Evolutionary conservation across 2,888 invertebrate species (phyloP).

Genomic region (Melitaea athalia): DNA sequence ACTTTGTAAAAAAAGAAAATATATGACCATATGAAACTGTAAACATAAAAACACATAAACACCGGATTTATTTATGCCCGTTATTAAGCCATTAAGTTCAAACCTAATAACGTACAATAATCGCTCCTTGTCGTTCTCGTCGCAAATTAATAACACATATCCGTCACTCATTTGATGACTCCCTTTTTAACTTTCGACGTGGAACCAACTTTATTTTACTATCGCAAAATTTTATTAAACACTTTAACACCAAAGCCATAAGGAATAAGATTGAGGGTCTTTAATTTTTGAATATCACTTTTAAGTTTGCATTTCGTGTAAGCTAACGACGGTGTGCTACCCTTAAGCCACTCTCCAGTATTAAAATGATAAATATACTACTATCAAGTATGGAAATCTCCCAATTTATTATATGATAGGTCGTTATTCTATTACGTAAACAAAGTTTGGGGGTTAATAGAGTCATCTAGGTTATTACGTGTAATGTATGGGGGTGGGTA

Average conservation of each 20-base stretch:
- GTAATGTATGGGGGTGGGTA: conserved; percentile 52
- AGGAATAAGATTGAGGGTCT: conserved; percentile 37
- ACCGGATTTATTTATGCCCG: conserved; percentile 44
- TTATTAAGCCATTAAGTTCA: conserved; percentile 45
- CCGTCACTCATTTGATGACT: conserved; percentile 61
- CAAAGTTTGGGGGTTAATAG: conserved; percentile 76
- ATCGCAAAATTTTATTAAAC: conserved; percentile 1
- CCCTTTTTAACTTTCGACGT: conserved; percentile 45
- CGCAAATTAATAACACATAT: conserved; percentile 74
- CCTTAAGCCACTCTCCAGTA: conserved; percentile 70
- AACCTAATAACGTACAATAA: conserved; percentile 59
- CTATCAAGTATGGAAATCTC: conserved; percentile 80
- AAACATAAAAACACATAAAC: conserved; percentile 43
- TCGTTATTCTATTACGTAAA: conserved; percentile 82
- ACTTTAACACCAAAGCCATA: conserved; percentile 26
- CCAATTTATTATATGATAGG: conserved; percentile 81
- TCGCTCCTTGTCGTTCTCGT: conserved; percentile 68
- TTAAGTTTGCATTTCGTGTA: conserved; percentile 46
- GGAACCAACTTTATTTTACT: conserved; percentile 41
- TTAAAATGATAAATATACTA: conserved; percentile 78
- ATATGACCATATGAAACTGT: not conserved
- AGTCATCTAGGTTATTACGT: conserved; percentile 71
- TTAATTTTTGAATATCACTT: conserved; percentile 32
- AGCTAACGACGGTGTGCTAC: conserved; percentile 62
- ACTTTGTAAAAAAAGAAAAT: not conserved